Base-by-base conservation (phyloP, 2,113 vertebrate species). In the Acrocephalus arundinaceus region DNA sequence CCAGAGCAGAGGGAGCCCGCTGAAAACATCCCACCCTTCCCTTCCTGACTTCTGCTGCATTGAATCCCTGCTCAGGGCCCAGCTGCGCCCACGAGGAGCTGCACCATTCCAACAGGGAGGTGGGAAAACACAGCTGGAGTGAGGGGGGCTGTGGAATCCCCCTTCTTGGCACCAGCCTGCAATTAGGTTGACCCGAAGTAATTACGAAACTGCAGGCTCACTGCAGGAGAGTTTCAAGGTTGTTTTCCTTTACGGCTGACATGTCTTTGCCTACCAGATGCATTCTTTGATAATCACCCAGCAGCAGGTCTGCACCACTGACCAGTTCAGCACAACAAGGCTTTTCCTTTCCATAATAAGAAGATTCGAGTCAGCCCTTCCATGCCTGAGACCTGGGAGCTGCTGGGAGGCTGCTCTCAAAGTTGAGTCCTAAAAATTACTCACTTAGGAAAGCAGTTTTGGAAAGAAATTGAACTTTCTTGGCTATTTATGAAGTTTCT, bases 31-130 rank as follows among this genome's bases (percentile, higher is more conserved):
- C 33, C 66, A 19, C 12, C 43, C 39, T 9, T 54, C 22, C 48
- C 31, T 30, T 13, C 58, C 54, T 3, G 0, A 19, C 5, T 28
- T 2, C 5, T 43, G 59, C 6, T 52, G 52, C 52, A 20, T 1
- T 13, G n/a, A 17, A 14, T 35, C 90, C 63, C 37, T 13, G 23
- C 0, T 16, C 72, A 28, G 71, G 22, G 13, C 33, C 39, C 59
- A 48, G 9, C 55, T 5, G 28, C 8, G 10, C 52, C 52, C 55
- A 68, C 10, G 0, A 18, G 27, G 35, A 33, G 18, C 1, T 46
- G 79, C 10, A 59, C 15, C 72, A 43, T 8, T 4, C 3, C 49
- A 49, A 5, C 43, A 54, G 8, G n/a, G 52, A 90, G 62, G 4
- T 43, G 43, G 62, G 22, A 80, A 59, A 37, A 52, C 48, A 43